Conservation (phyloP, 2,888 invertebrate species). For the Rhingia campestris region DNA sequence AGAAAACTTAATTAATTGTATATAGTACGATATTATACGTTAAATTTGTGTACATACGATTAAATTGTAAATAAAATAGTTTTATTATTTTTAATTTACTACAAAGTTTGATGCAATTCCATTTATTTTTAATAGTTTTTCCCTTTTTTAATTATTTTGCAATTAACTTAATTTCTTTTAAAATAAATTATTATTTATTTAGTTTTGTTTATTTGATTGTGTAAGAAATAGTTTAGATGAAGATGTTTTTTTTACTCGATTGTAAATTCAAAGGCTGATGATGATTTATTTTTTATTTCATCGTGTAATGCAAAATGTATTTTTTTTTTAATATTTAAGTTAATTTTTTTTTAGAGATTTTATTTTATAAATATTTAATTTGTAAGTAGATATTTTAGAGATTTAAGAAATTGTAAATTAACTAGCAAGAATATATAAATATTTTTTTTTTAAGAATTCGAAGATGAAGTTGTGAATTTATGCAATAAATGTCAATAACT, state of each 20-base stretch:
- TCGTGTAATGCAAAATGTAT: slow-evolving; percentile 58
- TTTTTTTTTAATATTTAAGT: slow-evolving; percentile 44
- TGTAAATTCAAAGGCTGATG: slow-evolving; percentile 73
- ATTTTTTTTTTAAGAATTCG: slow-evolving; percentile 12
- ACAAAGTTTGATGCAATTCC: slow-evolving; percentile 59
- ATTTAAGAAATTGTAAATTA: slow-evolving; percentile 57
- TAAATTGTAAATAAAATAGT: slow-evolving; percentile 55
- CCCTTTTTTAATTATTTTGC: slow-evolving; percentile 34
- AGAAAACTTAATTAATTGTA: slow-evolving; percentile 74
- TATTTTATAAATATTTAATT: slow-evolving; percentile 23
- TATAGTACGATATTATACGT: slow-evolving; percentile 41
- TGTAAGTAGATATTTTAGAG: slow-evolving; percentile 41
- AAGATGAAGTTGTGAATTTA: slow-evolving; percentile 65
- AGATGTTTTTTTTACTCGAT: slow-evolving; percentile 34
- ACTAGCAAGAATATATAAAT: slow-evolving; percentile 12
- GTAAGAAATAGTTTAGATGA: slow-evolving; percentile 45
- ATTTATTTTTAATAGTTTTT: slow-evolving; percentile 17
- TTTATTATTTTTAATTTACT: slow-evolving; percentile 14
- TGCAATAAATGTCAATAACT: slow-evolving; percentile 68
- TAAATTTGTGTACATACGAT: slow-evolving; percentile 57
- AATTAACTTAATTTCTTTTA: slow-evolving; percentile 61
- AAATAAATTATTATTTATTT: slow-evolving; percentile 71
- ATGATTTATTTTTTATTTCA: slow-evolving; percentile 60
- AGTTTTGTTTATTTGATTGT: slow-evolving; percentile 36
- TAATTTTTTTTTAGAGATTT: slow-evolving; percentile 37